Evolutionary conservation across 2,113 vertebrate species (phyloP).

Genomic region (Barbus barbus): DNA sequence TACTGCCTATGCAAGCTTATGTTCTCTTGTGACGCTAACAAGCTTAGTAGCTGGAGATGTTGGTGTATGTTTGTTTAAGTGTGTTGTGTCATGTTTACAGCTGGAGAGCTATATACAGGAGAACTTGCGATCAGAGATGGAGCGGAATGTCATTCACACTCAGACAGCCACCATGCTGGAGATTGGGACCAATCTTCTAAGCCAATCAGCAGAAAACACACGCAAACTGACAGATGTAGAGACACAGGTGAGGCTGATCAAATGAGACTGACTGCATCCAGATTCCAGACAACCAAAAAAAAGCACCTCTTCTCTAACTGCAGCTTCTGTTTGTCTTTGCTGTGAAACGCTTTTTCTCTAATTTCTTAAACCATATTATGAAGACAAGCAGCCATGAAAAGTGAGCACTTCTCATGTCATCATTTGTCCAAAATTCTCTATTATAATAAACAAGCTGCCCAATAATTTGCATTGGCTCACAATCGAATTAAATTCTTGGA

Average conservation of each 20-base stretch:
- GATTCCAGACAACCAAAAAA: neutral
- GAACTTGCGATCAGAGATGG: conserved; percentile 71
- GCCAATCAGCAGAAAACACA: conserved; percentile 79
- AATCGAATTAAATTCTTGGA: neutral
- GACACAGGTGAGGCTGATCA: conserved; percentile 71
- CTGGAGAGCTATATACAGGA: conserved; percentile 78
- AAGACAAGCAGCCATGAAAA: neutral
- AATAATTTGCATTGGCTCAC: neutral
- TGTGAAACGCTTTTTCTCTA: neutral
- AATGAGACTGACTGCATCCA: conserved; percentile 1
- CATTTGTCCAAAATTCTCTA: neutral
- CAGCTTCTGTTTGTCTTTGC: neutral
- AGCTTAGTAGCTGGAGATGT: neutral
- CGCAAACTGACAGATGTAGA: conserved; percentile 77
- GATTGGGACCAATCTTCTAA: conserved; percentile 77
- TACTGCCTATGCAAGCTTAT: neutral
- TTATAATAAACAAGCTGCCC: neutral
- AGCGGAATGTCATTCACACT: conserved; percentile 68
- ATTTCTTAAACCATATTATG: neutral
- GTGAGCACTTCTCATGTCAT: neutral
- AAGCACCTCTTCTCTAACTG: neutral
- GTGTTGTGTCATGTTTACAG: conserved; percentile 59
- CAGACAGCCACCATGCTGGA: conserved; percentile 77
- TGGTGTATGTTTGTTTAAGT: conserved; percentile 34
- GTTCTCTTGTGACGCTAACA: neutral